Conservation (phyloP, 2,888 invertebrate genomes). For the Tetranychus truncatus region DNA sequence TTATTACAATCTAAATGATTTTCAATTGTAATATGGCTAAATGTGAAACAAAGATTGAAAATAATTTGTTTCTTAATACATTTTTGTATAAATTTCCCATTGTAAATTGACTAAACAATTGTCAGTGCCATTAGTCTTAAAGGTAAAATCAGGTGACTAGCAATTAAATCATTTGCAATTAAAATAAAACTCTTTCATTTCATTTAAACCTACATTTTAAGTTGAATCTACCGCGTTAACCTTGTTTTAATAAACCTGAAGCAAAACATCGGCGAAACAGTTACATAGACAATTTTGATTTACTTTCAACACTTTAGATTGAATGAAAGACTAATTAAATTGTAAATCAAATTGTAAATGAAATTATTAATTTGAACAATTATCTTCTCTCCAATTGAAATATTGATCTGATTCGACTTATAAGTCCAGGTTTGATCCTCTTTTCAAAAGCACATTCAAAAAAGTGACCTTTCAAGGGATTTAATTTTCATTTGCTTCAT, state of each 20-base stretch:
- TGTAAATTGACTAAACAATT: neutral
- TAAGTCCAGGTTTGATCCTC: neutral
- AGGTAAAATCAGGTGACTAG: neutral
- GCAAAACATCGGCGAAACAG: too few species aligned
- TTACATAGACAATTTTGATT: too few species aligned
- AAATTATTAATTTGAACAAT: neutral
- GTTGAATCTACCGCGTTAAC: neutral
- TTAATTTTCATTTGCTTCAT: too few species aligned
- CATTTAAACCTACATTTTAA: neutral
- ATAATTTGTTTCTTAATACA: too few species aligned
- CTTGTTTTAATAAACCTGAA: too few species aligned
- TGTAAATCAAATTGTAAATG: too few species aligned
- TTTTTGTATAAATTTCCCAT: neutral
- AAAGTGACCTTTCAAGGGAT: neutral
- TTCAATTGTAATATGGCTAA: neutral
- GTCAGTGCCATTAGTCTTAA: conserved; percentile 1
- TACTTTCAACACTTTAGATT: too few species aligned
- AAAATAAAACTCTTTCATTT: neutral
- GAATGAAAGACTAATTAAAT: too few species aligned
- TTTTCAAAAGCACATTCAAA: neutral
- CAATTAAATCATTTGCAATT: neutral
- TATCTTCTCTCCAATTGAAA: neutral
- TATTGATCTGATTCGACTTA: neutral
- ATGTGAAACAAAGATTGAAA: too few species aligned
- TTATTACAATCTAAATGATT: neutral